Evolutionary conservation across 30 jellyfish, hydroid and myxozoan genomes (phyloP), one percentile per base, ranked within the genome.

Genomic region (Turritopsis dohrnii): DNA sequence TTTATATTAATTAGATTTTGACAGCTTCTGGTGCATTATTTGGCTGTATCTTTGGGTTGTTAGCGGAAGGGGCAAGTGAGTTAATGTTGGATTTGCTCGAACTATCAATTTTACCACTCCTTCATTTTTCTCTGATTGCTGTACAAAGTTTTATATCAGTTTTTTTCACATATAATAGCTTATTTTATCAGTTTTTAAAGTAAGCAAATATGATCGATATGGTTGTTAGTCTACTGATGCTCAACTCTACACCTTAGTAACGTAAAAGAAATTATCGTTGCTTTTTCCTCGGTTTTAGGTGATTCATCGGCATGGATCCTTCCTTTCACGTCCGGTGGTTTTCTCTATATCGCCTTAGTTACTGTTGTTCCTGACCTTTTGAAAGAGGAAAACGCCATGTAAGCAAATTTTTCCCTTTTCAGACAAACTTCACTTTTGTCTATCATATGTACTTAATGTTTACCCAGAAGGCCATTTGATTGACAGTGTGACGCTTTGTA

Each of bases 271-370:
- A n/a, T n/a, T n/a, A n/a, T n/a, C n/a, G n/a, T n/a, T 60, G 73
- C 0, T 60, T 60, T 21, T 23, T 28, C 21, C 53, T 71, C 69
- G 19, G 18, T 52, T 65, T 3, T 25, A 93, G 98, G 98, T 52
- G 98, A 93, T 71, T 84, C 98, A 22, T 89, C 98, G 8, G 96
- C 98, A 60, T 93, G 98, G 98, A 96, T 93, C 17, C 85, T 93
- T 18, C 98, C 98, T 18, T 93, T 88, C 60, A 93, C 98, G 54
- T 93, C 98, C 71, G 98, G 98, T 65, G 98, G 98, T 20, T 93
- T 93, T 93, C 83, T 93, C 24, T 93, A 93, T 54, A 93, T 93
- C 86, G 95, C 98, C 90, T 84, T 93, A 96, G 98, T 93, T 26
- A 92, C 98, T n/a, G 80, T 93, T 54, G 98, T 93, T 54, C 98